phyloP scores from a whole-genome alignment of 2,888 invertebrate species.

The Cloeon dipterum region DNA sequence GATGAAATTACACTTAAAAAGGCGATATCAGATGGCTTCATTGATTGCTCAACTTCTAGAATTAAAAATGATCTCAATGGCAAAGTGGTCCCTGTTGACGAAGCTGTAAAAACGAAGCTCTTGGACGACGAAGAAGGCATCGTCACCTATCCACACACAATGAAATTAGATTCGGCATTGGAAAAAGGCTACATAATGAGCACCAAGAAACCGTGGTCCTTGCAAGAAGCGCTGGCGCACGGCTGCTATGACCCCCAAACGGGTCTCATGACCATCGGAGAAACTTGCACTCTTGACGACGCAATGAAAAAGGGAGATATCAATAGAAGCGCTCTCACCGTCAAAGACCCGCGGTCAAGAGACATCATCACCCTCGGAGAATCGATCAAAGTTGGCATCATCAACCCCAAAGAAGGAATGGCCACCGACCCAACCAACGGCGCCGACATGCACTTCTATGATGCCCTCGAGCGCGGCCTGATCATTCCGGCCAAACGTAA shows the following conservation, averaged over 20 bases:
- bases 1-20: slow-evolving; percentile 47
- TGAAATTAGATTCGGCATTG: slow-evolving; percentile 54
- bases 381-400: slow-evolving; percentile 49
- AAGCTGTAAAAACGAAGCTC: slow-evolving; percentile 12
- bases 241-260: slow-evolving; percentile 53
- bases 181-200: slow-evolving; percentile 60
- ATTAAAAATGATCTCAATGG: slow-evolving; percentile 50
- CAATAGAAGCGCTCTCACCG: slow-evolving; percentile 49
- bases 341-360: slow-evolving; percentile 56
- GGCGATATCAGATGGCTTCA: slow-evolving; percentile 44
- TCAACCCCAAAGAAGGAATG: slow-evolving; percentile 59
- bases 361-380: slow-evolving; percentile 59
- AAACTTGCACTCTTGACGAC: slow-evolving; percentile 43
- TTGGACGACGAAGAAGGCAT: slow-evolving; percentile 32
- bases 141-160: slow-evolving; percentile 35
- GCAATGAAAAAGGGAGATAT: slow-evolving; percentile 53
- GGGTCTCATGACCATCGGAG: slow-evolving; percentile 39
- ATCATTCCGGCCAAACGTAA: slow-evolving; percentile 62
- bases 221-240: slow-evolving; percentile 63
- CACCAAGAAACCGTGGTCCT: slow-evolving; percentile 53
- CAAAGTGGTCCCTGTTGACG: slow-evolving; percentile 34
- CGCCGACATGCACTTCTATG: slow-evolving; percentile 49
- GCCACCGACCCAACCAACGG: slow-evolving; percentile 52
- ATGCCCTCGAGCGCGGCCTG: slow-evolving; percentile 63
- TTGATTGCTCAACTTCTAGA: slow-evolving; percentile 45